These are phyloP conservation scores for Labroides dimidiatus DNA, from an alignment of 2,797 vertebrate genomes.

Conservation along the genomic window DNA sequence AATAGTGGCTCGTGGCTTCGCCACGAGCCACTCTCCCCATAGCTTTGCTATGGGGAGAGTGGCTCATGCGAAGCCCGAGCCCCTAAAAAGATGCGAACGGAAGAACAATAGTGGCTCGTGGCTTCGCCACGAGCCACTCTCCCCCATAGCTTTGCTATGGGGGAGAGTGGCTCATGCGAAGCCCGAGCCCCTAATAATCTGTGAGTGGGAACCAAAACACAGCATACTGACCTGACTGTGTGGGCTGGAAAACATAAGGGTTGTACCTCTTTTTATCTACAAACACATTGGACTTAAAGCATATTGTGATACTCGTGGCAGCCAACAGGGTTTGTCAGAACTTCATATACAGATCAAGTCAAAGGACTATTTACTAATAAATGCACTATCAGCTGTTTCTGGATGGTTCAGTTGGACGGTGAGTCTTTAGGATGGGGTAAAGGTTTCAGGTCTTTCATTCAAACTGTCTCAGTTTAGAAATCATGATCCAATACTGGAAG, in stretches of 20 bases:
- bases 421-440: conserved; percentile 28
- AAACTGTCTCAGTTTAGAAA: conserved; percentile 26
- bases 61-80: too few species aligned
- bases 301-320: background rate
- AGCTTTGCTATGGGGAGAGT: too few species aligned
- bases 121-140: too few species aligned
- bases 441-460: background rate
- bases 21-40: too few species aligned
- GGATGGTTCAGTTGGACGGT: conserved; percentile 33
- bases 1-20: too few species aligned
- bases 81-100: too few species aligned
- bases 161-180: too few species aligned
- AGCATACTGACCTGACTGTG: conserved; percentile 6
- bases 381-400: conserved; percentile 41
- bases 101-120: too few species aligned
- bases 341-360: conserved; percentile 3
- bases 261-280: background rate
- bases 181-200: too few species aligned
- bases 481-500: conserved; percentile 9
- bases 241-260: background rate
- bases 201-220: conserved; percentile 26
- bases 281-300: background rate
- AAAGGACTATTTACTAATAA: conserved; percentile 18
- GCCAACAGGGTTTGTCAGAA: background rate
- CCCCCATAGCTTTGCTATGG: too few species aligned